Percentiles rank a stretch among this genome's conserved stretches.
phyloP scores from a whole-genome alignment of 92 coral and sea anemone species.

The Virgularia gustaviana region DNA sequence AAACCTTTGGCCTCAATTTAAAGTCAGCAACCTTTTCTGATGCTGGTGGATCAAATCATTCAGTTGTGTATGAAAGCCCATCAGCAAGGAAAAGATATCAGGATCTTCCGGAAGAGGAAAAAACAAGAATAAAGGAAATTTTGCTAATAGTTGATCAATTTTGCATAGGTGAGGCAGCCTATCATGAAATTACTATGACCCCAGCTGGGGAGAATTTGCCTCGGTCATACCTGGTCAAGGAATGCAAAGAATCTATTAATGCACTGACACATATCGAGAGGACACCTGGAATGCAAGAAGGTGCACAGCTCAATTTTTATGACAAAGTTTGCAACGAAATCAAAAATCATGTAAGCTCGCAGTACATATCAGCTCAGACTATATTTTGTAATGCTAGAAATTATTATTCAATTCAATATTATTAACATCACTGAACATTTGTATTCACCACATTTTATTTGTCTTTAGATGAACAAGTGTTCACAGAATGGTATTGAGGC shows the following conservation, averaged over 20 bases:
- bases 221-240: not conserved
- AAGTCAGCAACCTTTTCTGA: constrained; percentile 17
- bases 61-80: not conserved
- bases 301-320: not conserved
- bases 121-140: constrained; percentile 12
- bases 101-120: constrained; percentile 12
- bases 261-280: not conserved
- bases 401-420: too few relatives aligned
- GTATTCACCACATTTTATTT: too few relatives aligned
- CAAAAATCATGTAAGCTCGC: constrained; percentile 41
- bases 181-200: not conserved
- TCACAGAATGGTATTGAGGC: not conserved
- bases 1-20: not conserved
- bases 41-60: constrained; percentile 1
- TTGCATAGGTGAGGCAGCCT: constrained; percentile 17
- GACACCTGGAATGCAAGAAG: not conserved
- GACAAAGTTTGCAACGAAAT: constrained; percentile 78
- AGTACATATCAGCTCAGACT: too few relatives aligned
- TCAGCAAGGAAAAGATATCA: constrained; percentile 10
- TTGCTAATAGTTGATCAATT: constrained; percentile 18
- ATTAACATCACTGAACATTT: too few relatives aligned
- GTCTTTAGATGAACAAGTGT: not conserved
- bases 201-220: not conserved
- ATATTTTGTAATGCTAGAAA: too few relatives aligned
- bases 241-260: not conserved